phyloP scores from a whole-genome alignment of 2,888 invertebrate genomes.

The Agriopis leucophaearia region DNA sequence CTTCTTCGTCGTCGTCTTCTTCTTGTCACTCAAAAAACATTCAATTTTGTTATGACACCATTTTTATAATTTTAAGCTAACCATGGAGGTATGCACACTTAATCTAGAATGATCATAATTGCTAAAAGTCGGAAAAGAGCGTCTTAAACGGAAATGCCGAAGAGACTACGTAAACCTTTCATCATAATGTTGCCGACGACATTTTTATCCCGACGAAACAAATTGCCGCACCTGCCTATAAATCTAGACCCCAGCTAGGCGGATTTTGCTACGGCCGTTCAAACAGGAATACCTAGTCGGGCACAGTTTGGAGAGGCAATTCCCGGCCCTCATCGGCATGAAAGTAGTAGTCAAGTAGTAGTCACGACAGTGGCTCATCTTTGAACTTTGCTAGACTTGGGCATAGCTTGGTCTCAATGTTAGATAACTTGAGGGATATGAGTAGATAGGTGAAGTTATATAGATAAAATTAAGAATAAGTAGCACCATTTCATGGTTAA shows the following conservation, averaged over 20 bases:
- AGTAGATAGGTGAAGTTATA: too few relatives aligned
- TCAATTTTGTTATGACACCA: too few relatives aligned
- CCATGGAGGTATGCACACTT: too few relatives aligned
- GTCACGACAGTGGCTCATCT: conserved; percentile 21
- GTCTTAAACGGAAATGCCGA: conserved; percentile 19
- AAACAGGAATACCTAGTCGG: conserved; percentile 49
- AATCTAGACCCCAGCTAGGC: conserved; percentile 41
- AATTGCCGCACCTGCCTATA: conserved; percentile 39
- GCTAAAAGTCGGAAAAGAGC: too few relatives aligned
- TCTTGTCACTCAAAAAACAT: too few relatives aligned
- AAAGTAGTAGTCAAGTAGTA: too few relatives aligned
- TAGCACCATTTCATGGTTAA: too few relatives aligned
- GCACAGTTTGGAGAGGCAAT: conserved; percentile 47
- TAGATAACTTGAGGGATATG: not conserved
- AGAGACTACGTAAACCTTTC: conserved; percentile 37
- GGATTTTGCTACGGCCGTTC: conserved; percentile 48
- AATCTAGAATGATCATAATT: too few relatives aligned
- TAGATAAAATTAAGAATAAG: too few relatives aligned
- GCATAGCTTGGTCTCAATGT: not conserved
- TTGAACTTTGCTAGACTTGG: conserved; percentile 1
- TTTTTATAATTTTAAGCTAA: too few relatives aligned
- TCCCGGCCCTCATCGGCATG: conserved; percentile 20
- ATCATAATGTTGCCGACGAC: conserved; percentile 41
- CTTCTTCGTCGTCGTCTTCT: too few relatives aligned
- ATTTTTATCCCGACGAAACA: conserved; percentile 31